Evolutionary conservation across 2,797 vertebrate genomes (phyloP).

Genomic region (Phrynocephalus guinanensis): DNA sequence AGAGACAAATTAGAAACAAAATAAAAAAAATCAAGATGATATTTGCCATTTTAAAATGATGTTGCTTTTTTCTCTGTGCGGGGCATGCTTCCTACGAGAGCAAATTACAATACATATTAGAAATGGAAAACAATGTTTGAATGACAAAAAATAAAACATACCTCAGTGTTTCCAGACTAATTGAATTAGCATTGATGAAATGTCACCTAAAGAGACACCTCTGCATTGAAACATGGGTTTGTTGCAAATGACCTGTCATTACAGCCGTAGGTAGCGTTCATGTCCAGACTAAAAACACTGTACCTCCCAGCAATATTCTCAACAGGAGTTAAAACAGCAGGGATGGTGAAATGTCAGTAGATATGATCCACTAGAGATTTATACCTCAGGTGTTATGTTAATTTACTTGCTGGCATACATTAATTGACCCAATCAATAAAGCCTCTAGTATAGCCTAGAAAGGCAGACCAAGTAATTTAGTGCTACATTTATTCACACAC

Average conservation of each 20-base stretch:
- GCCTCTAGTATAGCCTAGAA: conserved; percentile 65
- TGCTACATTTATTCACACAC: conserved; percentile 50
- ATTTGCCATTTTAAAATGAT: background rate
- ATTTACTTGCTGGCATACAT: conserved; percentile 82
- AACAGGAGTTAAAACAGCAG: conserved; percentile 71
- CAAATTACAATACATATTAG: conserved; percentile 63
- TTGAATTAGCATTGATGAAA: conserved; percentile 89
- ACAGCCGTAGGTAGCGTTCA: conserved; percentile 79
- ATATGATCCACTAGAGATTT: conserved; percentile 71
- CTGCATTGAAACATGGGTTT: conserved; percentile 81
- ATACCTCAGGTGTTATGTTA: conserved; percentile 79
- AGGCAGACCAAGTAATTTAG: conserved; percentile 62
- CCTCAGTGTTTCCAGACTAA: conserved; percentile 80
- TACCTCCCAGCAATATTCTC: conserved; percentile 77
- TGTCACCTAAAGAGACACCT: conserved; percentile 86
- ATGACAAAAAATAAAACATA: conserved; percentile 67
- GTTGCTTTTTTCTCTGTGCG: conserved; percentile 14
- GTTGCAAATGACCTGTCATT: conserved; percentile 83
- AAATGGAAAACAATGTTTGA: conserved; percentile 72
- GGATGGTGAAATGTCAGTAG: conserved; percentile 62
- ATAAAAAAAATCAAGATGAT: background rate
- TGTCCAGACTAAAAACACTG: conserved; percentile 84
- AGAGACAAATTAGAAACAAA: background rate
- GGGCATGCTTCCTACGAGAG: background rate
- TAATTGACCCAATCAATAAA: conserved; percentile 81